Evolutionary conservation across 2,888 invertebrate species (phyloP).

Genomic region (Brachyopa scutellaris): DNA sequence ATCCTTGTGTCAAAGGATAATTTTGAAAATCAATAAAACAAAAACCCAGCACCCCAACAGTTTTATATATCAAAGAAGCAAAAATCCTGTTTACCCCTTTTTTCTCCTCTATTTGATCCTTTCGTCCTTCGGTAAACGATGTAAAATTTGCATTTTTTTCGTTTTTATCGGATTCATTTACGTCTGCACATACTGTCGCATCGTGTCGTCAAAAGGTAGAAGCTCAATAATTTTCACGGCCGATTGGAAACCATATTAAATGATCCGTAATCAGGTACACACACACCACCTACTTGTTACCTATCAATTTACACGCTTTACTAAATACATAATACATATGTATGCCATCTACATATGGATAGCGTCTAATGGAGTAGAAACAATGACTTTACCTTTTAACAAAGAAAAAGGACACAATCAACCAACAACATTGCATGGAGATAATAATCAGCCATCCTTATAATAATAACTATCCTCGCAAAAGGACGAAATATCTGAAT

Average conservation of each 20-base stretch:
- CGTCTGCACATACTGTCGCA: neutral
- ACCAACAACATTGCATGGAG: neutral
- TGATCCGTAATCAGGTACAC: slow-evolving; percentile 49
- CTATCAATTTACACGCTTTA: slow-evolving; percentile 54
- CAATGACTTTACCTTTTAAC: slow-evolving; percentile 32
- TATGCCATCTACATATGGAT: too few relatives aligned
- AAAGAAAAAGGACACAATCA: slow-evolving; percentile 3
- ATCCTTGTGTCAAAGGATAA: slow-evolving; percentile 47
- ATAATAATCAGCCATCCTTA: slow-evolving; percentile 4
- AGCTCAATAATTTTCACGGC: slow-evolving; percentile 66
- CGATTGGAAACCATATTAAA: slow-evolving; percentile 67
- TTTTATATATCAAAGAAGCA: slow-evolving; percentile 30
- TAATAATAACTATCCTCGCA: slow-evolving; percentile 6
- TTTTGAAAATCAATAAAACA: slow-evolving; percentile 49
- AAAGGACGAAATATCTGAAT: neutral
- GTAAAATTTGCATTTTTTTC: slow-evolving; percentile 13
- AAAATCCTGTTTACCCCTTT: neutral
- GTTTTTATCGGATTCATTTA: neutral
- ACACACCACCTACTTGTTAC: slow-evolving; percentile 11
- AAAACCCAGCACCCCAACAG: neutral
- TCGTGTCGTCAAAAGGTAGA: slow-evolving; percentile 53
- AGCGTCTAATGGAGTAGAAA: slow-evolving; percentile 22
- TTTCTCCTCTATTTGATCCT: neutral
- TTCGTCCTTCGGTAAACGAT: neutral
- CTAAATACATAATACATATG: slow-evolving; percentile 5